Base-by-base conservation (phyloP, 2,797 vertebrate genomes). In the Sciaenops ocellatus region DNA sequence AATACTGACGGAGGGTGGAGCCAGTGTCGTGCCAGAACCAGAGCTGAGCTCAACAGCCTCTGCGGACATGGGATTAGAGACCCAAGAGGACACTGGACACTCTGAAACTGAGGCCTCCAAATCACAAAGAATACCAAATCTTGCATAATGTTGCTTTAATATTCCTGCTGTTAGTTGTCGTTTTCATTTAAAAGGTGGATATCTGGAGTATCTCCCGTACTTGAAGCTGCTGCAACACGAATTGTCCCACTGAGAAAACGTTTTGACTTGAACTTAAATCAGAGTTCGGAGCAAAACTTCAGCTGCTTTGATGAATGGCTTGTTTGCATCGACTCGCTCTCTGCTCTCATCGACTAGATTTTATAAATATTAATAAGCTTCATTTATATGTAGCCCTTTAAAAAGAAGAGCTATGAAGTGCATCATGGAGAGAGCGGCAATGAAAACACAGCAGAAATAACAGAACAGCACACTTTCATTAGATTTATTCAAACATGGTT, bases 301-400 rank as follows among this genome's bases (percentile, higher is more conserved):
- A 48, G 69, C 50, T 18, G 17, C 68, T 78, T 41, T 90, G 82
- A 87, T 86, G 78, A 83, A 84, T 42, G 15, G 56, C 61, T 74
- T 76, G 64, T 79, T 83, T 76, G 67, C 69, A 50, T 63, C 2
- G 30, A 77, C 67, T 77, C 12, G n/a, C 74, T 82, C 69, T 60
- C 60, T 63, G 60, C 78, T 76, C 28, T 46, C 41, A 64, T 68
- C 34, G 6, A 74, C 59, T 54, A 0, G 12, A 24, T 64, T 71
- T 70, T 69, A 88, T 88, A 73, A 85, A 87, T 88, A 86, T 90
- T 88, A 85, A 90, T 87, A 72, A 64, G 69, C 65, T 26, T 76
- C 44, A 68, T 86, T 85, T 76, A 72, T 80, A 69, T 46, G 46
- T 26, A 59, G 67, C 55, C 63, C 44, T 64, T 83, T 73, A 26